Evolutionary conservation across 64 coral and sea anemone species (phyloP).

Genomic region (Pocillopora verrucosa): DNA sequence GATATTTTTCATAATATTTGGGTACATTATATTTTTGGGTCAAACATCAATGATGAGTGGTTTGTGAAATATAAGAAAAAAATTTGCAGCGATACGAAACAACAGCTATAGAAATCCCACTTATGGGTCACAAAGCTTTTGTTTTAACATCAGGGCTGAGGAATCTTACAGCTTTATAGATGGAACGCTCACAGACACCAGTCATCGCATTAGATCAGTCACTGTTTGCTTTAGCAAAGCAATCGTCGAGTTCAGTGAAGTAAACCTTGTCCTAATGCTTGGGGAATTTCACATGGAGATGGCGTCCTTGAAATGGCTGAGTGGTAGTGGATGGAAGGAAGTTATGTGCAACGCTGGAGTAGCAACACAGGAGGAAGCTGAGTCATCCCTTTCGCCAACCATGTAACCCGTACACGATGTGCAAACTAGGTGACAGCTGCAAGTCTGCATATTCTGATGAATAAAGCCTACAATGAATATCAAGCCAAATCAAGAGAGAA

Average conservation of each 20-base stretch:
- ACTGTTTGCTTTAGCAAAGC: conserved; percentile 49
- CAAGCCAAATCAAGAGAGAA: not conserved
- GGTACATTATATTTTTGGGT: too few relatives aligned
- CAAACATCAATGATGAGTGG: too few relatives aligned
- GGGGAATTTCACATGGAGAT: conserved; percentile 52
- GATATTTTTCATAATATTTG: too few relatives aligned
- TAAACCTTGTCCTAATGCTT: conserved; percentile 41
- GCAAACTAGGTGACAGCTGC: conserved; percentile 44
- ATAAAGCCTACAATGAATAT: not conserved
- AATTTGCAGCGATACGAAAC: too few relatives aligned
- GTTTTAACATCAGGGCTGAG: too few relatives aligned
- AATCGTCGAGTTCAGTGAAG: conserved; percentile 37
- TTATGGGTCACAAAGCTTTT: too few relatives aligned
- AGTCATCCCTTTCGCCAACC: conserved; percentile 38
- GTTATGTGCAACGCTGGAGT: conserved; percentile 20
- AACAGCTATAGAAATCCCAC: too few relatives aligned
- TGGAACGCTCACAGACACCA: not conserved
- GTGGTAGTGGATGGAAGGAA: conserved; percentile 19
- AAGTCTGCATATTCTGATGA: conserved; percentile 18
- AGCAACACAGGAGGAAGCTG: not conserved
- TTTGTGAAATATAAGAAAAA: too few relatives aligned
- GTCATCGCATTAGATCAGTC: conserved; percentile 32
- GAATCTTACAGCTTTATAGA: too few relatives aligned
- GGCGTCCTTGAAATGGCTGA: conserved; percentile 49
- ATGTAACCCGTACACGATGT: conserved; percentile 32